Evolutionary conservation across 1,140 invertebrate species (phyloP).

Genomic region (Aphelinus atriplicis): DNA sequence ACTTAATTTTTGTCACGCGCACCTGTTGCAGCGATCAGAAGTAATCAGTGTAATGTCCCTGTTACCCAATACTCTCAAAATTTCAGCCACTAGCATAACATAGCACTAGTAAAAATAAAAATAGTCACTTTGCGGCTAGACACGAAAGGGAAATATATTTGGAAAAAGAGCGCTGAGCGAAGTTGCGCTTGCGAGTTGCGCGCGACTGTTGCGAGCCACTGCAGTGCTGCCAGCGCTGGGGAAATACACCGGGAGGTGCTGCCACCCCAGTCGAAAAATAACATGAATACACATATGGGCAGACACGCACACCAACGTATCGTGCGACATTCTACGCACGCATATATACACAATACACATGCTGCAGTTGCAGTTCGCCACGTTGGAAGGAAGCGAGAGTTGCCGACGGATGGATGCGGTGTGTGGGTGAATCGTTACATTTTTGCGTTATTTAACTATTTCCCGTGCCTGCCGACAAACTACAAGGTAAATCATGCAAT

Average conservation of each 20-base stretch:
- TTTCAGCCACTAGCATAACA: too few species aligned
- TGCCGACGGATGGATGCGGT: slow-evolving; percentile 56
- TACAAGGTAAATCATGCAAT: slow-evolving; percentile 13
- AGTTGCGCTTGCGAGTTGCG: too few species aligned
- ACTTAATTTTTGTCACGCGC: too few species aligned
- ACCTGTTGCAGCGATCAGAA: too few species aligned
- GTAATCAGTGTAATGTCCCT: too few species aligned
- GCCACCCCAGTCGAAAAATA: not conserved
- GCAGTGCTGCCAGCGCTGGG: slow-evolving; percentile 5
- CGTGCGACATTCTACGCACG: slow-evolving; percentile 6
- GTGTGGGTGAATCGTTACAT: slow-evolving; percentile 47
- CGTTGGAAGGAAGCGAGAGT: slow-evolving; percentile 58
- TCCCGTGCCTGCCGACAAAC: slow-evolving; percentile 29
- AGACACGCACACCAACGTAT: too few species aligned
- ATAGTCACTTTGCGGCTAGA: too few species aligned
- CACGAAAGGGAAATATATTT: too few species aligned
- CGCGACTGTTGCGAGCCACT: too few species aligned
- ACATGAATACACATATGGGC: not conserved
- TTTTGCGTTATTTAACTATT: slow-evolving; percentile 45
- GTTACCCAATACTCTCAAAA: too few species aligned
- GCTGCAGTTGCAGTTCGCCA: slow-evolving; percentile 51
- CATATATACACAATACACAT: not conserved
- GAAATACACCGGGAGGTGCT: slow-evolving; percentile 12
- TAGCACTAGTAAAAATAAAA: too few species aligned
- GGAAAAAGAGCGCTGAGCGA: too few species aligned